phyloP scores from a whole-genome alignment of 2,888 invertebrate species.

The Cephonodes hylas region DNA sequence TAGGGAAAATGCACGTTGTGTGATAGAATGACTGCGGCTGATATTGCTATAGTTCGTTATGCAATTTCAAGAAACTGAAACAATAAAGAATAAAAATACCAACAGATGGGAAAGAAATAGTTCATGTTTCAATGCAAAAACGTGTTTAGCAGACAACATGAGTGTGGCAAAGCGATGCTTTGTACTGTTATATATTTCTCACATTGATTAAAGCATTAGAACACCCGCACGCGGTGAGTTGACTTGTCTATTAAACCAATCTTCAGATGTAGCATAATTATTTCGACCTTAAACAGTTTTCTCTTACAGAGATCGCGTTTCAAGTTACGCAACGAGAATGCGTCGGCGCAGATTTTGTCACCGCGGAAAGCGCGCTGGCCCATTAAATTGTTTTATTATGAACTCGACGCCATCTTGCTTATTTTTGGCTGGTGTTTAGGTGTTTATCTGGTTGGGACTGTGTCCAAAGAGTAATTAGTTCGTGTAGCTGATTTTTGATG shows the following conservation, averaged over 20 bases:
- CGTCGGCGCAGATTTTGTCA: constrained; percentile 79
- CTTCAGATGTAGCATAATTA: constrained; percentile 55
- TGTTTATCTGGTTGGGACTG: constrained; percentile 79
- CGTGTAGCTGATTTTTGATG: constrained; percentile 66
- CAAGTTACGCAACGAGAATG: constrained; percentile 74
- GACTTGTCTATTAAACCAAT: constrained; percentile 29
- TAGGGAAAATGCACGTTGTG: background rate
- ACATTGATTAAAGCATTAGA: constrained; percentile 20
- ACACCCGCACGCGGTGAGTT: constrained; percentile 21
- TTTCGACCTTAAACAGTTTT: constrained; percentile 71
- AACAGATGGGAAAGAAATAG: background rate
- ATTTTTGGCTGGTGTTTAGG: constrained; percentile 80
- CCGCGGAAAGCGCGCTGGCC: constrained; percentile 80
- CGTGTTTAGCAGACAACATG: background rate
- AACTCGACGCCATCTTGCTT: constrained; percentile 79
- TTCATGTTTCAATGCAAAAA: background rate
- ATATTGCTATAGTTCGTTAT: background rate
- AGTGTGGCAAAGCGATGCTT: background rate
- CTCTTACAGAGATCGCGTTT: constrained; percentile 73
- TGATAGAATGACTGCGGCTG: background rate
- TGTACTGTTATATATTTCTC: background rate
- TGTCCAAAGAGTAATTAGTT: constrained; percentile 79
- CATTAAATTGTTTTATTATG: constrained; percentile 82
- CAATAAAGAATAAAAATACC: background rate
- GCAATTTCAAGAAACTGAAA: background rate